These are phyloP conservation scores for Panulirus ornatus DNA, from an alignment of 1,140 invertebrate genomes.

Conservation along the genomic window DNA sequence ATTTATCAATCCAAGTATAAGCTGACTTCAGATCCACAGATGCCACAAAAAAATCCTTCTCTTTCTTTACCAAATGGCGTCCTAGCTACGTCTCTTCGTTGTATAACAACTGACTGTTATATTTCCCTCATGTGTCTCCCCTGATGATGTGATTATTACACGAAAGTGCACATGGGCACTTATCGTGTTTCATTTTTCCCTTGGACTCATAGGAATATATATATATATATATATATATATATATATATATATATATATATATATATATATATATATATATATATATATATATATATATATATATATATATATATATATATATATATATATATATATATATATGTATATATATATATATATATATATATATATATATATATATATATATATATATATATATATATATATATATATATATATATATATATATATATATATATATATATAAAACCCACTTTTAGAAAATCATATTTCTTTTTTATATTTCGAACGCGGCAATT, in stretches of 20 bases:
- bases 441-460: neutral
- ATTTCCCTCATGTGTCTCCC: too few relatives aligned
- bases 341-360: slow-evolving; percentile 8
- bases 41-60: too few relatives aligned
- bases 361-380: neutral
- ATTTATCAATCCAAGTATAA: too few relatives aligned
- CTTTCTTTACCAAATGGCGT: too few relatives aligned
- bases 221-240: too few relatives aligned
- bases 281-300: slow-evolving; percentile 1
- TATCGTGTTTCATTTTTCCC: too few relatives aligned
- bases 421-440: neutral
- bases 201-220: too few relatives aligned
- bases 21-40: too few relatives aligned
- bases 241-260: neutral
- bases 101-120: too few relatives aligned
- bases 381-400: neutral
- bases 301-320: slow-evolving; percentile 7
- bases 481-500: neutral
- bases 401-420: neutral
- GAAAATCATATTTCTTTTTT: neutral
- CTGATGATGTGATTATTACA: too few relatives aligned
- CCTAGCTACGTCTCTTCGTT: too few relatives aligned
- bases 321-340: slow-evolving; percentile 7
- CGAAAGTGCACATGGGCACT: too few relatives aligned
- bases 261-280: neutral